Percentiles rank a stretch among this genome's conserved stretches.
Evolutionary conservation across 1,140 invertebrate genomes (phyloP).

Genomic region (Venturia canescens): DNA sequence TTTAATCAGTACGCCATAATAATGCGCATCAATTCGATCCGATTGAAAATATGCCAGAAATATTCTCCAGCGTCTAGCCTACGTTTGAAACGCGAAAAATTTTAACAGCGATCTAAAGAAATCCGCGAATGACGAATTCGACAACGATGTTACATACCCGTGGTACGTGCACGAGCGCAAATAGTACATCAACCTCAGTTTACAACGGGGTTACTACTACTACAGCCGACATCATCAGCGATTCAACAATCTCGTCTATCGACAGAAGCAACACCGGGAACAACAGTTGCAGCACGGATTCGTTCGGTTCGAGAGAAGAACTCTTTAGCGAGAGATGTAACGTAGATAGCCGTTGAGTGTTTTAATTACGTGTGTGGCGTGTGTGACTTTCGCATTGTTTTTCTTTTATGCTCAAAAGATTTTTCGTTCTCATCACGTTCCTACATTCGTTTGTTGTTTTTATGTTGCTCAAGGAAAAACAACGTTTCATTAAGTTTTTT

Average conservation of each 20-base stretch:
- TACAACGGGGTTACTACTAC: slow-evolving; percentile 15
- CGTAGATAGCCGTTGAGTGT: slow-evolving; percentile 53
- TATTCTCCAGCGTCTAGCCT: not conserved
- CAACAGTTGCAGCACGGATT: slow-evolving; percentile 41
- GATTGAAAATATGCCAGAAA: not conserved
- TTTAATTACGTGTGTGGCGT: slow-evolving; percentile 47
- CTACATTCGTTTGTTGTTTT: not conserved
- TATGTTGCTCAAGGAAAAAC: not conserved
- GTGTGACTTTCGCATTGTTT: slow-evolving; percentile 35
- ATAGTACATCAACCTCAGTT: not conserved
- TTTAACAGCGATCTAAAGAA: not conserved
- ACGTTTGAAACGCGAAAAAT: not conserved
- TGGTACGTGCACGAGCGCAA: slow-evolving; percentile 18
- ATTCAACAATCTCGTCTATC: not conserved
- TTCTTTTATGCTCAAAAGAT: slow-evolving; percentile 1
- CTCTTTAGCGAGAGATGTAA: slow-evolving; percentile 54
- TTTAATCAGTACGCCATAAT: too few species aligned
- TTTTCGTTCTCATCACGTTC: not conserved
- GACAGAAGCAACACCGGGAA: slow-evolving; percentile 10
- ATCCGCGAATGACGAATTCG: not conserved
- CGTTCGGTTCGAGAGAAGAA: slow-evolving; percentile 51
- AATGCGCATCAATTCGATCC: too few species aligned
- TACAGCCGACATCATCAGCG: not conserved
- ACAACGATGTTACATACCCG: slow-evolving; percentile 34
- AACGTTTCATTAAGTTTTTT: not conserved